Conservation (phyloP, 2,888 invertebrate species). For the Rhorus exstirpatorius region DNA sequence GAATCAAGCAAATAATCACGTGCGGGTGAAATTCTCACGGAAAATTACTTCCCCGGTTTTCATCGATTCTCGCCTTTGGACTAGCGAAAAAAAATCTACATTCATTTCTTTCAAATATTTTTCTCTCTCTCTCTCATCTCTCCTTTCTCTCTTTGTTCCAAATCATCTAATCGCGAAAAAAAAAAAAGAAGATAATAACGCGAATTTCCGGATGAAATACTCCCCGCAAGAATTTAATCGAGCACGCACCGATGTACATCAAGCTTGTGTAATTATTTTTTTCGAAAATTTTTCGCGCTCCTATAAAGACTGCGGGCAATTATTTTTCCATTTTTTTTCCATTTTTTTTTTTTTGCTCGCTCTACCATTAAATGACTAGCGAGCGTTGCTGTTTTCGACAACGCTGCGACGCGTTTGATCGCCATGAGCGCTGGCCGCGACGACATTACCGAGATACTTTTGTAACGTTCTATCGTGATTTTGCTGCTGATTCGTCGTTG, state of each 20-base stretch:
- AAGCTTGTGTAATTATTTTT: not conserved
- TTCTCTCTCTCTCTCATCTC: not conserved
- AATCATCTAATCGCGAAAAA: constrained; percentile 42
- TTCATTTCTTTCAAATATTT: constrained; percentile 17
- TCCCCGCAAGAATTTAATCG: constrained; percentile 1
- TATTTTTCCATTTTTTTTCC: not conserved
- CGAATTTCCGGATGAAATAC: not conserved
- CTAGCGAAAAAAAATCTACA: constrained; percentile 64
- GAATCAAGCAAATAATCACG: constrained; percentile 55
- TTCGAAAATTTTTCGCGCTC: not conserved
- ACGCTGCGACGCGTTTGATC: constrained; percentile 68
- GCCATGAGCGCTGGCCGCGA: constrained; percentile 62
- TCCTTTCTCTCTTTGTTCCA: not conserved
- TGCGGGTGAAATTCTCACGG: constrained; percentile 56
- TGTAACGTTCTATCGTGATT: constrained; percentile 68
- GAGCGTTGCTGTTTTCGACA: constrained; percentile 61
- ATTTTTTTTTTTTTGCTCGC: constrained; percentile 7
- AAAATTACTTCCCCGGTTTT: constrained; percentile 19
- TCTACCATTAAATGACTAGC: constrained; percentile 68
- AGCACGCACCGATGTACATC: not conserved
- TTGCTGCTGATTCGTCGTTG: constrained; percentile 5
- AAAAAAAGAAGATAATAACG: not conserved
- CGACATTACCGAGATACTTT: constrained; percentile 72
- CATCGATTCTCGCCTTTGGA: constrained; percentile 57
- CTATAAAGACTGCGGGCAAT: not conserved